Conservation (phyloP, 2,888 invertebrate species). For the Teleogryllus oceanicus region DNA sequence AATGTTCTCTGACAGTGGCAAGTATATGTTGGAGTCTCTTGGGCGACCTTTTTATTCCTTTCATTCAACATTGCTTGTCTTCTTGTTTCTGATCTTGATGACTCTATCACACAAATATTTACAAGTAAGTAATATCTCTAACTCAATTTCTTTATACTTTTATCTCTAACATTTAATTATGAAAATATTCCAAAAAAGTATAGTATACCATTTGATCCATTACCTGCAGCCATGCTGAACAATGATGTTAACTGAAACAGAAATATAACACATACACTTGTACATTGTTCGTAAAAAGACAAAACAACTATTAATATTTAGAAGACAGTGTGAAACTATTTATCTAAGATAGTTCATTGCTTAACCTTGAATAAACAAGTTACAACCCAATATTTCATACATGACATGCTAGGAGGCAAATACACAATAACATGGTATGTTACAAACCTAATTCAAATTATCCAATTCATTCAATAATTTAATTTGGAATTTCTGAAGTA, state of each 20-base stretch:
- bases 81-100: slow-evolving; percentile 5
- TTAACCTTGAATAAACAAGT: too few species aligned
- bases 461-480: not conserved
- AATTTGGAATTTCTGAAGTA: not conserved
- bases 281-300: too few species aligned
- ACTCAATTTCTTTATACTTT: too few species aligned
- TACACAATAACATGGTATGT: too few species aligned
- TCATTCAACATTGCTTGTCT: slow-evolving; percentile 19
- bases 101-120: not conserved
- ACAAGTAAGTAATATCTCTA: too few species aligned
- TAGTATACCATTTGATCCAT: not conserved
- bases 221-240: not conserved
- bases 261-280: too few species aligned
- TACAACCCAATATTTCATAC: too few species aligned
- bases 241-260: not conserved
- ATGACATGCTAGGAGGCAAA: too few species aligned
- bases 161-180: too few species aligned
- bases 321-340: too few species aligned
- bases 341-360: too few species aligned
- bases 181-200: not conserved
- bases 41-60: not conserved
- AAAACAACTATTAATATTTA: too few species aligned
- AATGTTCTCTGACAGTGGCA: slow-evolving; percentile 39
- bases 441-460: not conserved
- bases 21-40: slow-evolving; percentile 32